Base-by-base conservation (phyloP, 2,888 invertebrate species). In the Campopleginae sp. region DNA sequence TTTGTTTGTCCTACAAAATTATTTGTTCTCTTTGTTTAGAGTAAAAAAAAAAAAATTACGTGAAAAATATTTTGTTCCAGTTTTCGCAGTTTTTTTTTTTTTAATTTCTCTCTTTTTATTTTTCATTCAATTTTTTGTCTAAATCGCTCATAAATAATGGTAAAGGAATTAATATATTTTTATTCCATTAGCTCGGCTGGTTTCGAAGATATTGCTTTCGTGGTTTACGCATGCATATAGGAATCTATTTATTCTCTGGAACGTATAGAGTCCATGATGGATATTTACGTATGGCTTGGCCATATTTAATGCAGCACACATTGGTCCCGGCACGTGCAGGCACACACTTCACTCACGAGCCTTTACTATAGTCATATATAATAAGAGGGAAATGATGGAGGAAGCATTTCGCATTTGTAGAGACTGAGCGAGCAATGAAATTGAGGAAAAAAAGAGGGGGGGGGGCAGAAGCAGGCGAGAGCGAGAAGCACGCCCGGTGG, bases 201-300 rank as follows among this genome's bases (percentile, higher is more conserved):
- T 72, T 27, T 58, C 61, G 66, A 51, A 76, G 71, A 72, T 80
- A 80, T 84, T 48, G 75, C 54, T 80, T 80, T 80, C 42, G 83
- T 80, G 83, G 80, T 58, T 72, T 58, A 42, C 23, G 58, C 48
- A 78, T 65, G 63, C 46, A 31, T 19, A 46, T 58, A 23, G 17
- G 12, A 27, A 42, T n/a, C 23, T 42, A 70, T 68, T 58, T 31
- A n/a, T 68, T 72, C n/a, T 31, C 10, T n/a, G 12, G n/a, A 51
- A 6, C n/a, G n/a, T n/a, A 12, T n/a, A 19, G 38, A 38, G 8
- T 38, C 66, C 38, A 48, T n/a, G 38, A 71, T 46, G 44, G 58
- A 61, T 31, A 61, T 44, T 42, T 23, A 44, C 27, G 58, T 63
- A 46, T 75, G 46, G 63, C 27, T 75, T 63, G 33, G 17, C 46